Conservation (phyloP, 2,888 invertebrate genomes). For the Calliopum simillimum region DNA sequence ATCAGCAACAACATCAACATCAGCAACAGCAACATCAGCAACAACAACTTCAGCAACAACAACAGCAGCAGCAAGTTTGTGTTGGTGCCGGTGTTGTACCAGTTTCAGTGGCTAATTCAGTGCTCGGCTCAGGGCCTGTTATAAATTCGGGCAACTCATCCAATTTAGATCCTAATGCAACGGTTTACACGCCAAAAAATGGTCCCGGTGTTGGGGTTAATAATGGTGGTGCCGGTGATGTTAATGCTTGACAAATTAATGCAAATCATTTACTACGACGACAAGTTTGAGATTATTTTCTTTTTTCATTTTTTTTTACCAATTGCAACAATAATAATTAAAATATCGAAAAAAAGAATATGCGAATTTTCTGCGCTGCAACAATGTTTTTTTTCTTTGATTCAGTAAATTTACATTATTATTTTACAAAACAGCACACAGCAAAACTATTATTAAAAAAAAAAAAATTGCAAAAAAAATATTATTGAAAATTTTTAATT, state of each 20-base stretch:
- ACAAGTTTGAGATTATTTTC: conserved; percentile 65
- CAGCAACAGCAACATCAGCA: conserved; percentile 45
- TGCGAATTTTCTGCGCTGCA: neutral
- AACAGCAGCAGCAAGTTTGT: conserved; percentile 47
- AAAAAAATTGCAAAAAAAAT: too few species aligned
- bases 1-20: conserved; percentile 45
- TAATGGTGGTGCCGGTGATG: conserved; percentile 49
- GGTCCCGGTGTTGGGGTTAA: conserved; percentile 65
- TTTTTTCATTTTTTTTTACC: conserved; percentile 44
- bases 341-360: conserved; percentile 23
- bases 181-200: conserved; percentile 88
- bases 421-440: too few species aligned
- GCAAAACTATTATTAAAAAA: too few species aligned
- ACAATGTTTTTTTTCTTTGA: too few species aligned
- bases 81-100: conserved; percentile 54
- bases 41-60: conserved; percentile 45
- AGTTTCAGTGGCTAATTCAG: conserved; percentile 57
- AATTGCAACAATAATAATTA: conserved; percentile 35
- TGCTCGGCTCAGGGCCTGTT: conserved; percentile 50
- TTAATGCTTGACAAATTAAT: conserved; percentile 56
- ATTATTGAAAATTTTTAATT: too few species aligned
- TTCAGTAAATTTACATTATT: too few species aligned
- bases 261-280: conserved; percentile 57
- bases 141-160: conserved; percentile 53
- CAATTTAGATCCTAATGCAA: conserved; percentile 89